Evolutionary conservation across 1,140 invertebrate species (phyloP).

Genomic region (Watersipora subatra): DNA sequence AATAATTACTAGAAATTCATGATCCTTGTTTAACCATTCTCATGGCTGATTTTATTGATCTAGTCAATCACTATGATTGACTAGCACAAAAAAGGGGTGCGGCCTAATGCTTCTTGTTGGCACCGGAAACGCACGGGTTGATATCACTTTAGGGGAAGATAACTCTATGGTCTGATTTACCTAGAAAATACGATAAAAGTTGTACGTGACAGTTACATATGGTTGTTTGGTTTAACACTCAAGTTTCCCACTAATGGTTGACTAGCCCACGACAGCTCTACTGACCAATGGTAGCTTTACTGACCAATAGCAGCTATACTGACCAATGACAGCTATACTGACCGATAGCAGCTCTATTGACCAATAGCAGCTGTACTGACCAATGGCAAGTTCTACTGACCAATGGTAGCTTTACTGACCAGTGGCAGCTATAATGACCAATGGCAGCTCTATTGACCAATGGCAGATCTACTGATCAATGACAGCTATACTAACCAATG

Average conservation of each 20-base stretch:
- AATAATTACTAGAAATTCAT: no score
- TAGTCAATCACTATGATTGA: no score
- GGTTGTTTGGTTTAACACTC: no score
- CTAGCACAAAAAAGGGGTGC: no score
- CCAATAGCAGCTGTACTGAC: background rate
- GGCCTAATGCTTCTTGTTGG: no score
- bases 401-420: background rate
- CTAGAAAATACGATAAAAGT: no score
- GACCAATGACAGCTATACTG: background rate
- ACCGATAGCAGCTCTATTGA: background rate
- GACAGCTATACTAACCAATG: background rate
- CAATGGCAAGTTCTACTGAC: background rate
- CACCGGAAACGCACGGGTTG: no score
- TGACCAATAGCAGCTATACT: background rate
- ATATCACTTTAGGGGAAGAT: no score
- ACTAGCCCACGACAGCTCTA: background rate
- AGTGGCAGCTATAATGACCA: background rate
- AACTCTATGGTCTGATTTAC: no score
- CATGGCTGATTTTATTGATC: no score
- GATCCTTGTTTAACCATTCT: no score
- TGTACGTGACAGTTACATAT: no score
- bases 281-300: background rate
- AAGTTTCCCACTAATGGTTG: background rate
- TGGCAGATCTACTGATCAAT: background rate
- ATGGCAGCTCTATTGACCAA: background rate